Evolutionary conservation across 2,797 vertebrate species (phyloP).

Genomic region (Acrossocheilus wenchowensis): DNA sequence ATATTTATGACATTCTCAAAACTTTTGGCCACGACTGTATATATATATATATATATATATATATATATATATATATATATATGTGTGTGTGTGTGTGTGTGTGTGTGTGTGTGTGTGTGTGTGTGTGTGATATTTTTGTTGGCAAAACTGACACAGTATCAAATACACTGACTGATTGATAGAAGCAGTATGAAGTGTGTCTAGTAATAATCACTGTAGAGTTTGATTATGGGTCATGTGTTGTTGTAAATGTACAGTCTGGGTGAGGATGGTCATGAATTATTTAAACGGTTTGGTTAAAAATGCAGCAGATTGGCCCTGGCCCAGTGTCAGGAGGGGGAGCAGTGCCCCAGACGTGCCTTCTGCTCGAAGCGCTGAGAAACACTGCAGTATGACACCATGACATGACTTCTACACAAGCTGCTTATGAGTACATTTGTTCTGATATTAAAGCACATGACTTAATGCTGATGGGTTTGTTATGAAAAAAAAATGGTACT

Average conservation of each 20-base stretch:
- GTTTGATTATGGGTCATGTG: not conserved
- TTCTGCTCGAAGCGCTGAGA: conserved; percentile 8
- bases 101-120: too few species aligned
- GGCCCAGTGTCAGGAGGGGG: not conserved
- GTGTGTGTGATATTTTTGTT: not conserved
- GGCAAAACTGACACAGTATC: too few species aligned
- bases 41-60: too few species aligned
- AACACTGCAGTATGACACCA: not conserved
- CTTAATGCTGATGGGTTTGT: not conserved
- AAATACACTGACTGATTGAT: not conserved
- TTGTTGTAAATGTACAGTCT: not conserved
- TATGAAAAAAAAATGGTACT: not conserved
- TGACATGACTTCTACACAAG: not conserved
- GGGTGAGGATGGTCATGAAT: conserved; percentile 6
- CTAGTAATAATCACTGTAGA: not conserved
- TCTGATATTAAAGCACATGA: not conserved
- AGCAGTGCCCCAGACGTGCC: not conserved
- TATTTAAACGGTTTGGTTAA: not conserved
- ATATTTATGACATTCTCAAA: too few species aligned
- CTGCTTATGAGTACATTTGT: not conserved
- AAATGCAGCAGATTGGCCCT: not conserved
- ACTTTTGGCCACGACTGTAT: too few species aligned
- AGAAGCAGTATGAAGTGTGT: not conserved
- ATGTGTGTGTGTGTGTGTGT: too few species aligned
- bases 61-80: too few species aligned